Conservation (phyloP, 2,888 invertebrate genomes). For the Cheilosia vernalis region DNA sequence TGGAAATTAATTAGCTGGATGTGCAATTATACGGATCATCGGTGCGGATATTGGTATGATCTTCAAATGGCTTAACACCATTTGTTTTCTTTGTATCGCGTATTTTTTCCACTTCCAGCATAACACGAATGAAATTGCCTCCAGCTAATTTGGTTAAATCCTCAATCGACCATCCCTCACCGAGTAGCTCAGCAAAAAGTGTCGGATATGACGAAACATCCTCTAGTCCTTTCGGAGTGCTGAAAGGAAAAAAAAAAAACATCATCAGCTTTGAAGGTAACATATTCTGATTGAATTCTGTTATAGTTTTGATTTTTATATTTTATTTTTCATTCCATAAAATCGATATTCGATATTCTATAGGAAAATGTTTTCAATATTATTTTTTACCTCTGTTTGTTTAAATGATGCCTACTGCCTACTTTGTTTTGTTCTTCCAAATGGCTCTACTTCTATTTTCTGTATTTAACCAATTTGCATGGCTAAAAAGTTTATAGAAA, state of each 20-base stretch:
- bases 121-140: conserved; percentile 89
- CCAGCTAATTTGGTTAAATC: conserved; percentile 91
- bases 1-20: conserved; percentile 82
- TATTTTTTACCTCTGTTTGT: neutral
- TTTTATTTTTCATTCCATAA: neutral
- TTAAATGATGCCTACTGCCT: neutral
- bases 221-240: conserved; percentile 92
- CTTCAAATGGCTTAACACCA: conserved; percentile 90
- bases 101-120: conserved; percentile 87
- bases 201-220: conserved; percentile 92
- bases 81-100: conserved; percentile 88
- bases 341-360: neutral
- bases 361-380: too few relatives aligned
- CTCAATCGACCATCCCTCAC: conserved; percentile 91
- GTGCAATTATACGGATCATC: conserved; percentile 83
- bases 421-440: neutral
- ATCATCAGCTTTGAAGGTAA: neutral
- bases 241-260: conserved; percentile 81
- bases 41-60: conserved; percentile 84
- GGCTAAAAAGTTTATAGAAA: neutral
- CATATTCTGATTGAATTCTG: conserved; percentile 20
- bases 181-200: conserved; percentile 90
- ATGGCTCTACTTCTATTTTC: neutral
- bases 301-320: neutral
- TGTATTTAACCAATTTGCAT: neutral